Evolutionary conservation across 1,140 invertebrate genomes (phyloP).

Genomic region (Neotoxoptera formosana): DNA sequence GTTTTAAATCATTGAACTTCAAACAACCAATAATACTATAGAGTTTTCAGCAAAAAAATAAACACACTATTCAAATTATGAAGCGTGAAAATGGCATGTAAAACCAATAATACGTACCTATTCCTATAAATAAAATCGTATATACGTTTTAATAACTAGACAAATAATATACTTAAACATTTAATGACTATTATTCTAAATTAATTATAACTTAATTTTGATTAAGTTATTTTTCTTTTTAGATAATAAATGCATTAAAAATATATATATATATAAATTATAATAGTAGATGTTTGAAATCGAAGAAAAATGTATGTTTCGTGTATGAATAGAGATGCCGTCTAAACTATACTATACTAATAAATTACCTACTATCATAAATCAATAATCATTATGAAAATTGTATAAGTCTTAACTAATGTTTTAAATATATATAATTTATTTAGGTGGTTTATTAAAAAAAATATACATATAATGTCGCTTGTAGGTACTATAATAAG

Average conservation of each 20-base stretch:
- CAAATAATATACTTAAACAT: not conserved
- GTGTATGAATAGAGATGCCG: not conserved
- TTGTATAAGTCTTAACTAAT: too few species aligned
- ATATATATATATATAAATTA: too few species aligned
- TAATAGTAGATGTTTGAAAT: not conserved
- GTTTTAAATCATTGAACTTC: slow-evolving; percentile 34
- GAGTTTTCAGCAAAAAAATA: not conserved
- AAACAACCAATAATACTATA: not conserved
- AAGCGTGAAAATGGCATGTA: slow-evolving; percentile 22
- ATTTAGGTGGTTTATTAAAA: too few species aligned
- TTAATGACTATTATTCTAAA: not conserved
- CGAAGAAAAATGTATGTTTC: not conserved
- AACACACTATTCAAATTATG: not conserved
- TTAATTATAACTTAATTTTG: not conserved
- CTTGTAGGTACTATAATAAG: too few species aligned
- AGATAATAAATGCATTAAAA: not conserved
- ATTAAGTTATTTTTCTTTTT: not conserved
- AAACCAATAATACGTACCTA: not conserved
- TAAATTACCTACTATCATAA: too few species aligned
- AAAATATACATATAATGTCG: too few species aligned
- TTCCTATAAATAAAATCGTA: not conserved
- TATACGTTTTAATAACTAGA: slow-evolving; percentile 4
- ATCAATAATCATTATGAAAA: too few species aligned
- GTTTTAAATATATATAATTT: too few species aligned
- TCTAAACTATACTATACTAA: not conserved